These are phyloP conservation scores for Siniperca scherzeri DNA, from an alignment of 2,797 vertebrate species.

Conservation along the genomic window DNA sequence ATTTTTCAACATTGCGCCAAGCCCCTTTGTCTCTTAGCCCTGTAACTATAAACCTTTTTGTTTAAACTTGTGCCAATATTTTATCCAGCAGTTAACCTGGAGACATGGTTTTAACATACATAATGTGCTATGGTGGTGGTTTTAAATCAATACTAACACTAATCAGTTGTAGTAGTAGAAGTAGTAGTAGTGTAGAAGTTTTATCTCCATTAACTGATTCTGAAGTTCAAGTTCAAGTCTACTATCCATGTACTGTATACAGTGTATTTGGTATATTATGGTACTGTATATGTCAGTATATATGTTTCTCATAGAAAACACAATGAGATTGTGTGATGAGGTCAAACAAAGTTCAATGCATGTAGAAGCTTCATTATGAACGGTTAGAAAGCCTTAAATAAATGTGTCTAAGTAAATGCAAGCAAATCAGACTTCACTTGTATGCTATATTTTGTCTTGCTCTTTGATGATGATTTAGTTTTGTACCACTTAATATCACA, in stretches of 20 bases:
- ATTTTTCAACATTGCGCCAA: background rate
- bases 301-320: background rate
- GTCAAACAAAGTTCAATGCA: background rate
- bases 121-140: background rate
- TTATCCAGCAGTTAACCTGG: background rate
- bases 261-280: background rate
- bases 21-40: background rate
- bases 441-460: background rate
- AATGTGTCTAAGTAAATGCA: background rate
- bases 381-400: background rate
- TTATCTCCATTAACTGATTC: background rate
- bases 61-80: background rate
- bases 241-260: background rate
- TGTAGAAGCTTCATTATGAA: background rate
- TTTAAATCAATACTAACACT: background rate
- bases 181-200: background rate
- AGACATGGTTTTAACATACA: background rate
- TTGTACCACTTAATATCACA: constrained; percentile 51
- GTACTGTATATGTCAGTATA: background rate
- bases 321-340: background rate
- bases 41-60: background rate
- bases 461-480: constrained; percentile 37
- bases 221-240: background rate
- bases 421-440: background rate
- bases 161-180: background rate